These are phyloP conservation scores for Subanguina moxae DNA, from an alignment of 1,140 invertebrate genomes.

Conservation along the genomic window DNA sequence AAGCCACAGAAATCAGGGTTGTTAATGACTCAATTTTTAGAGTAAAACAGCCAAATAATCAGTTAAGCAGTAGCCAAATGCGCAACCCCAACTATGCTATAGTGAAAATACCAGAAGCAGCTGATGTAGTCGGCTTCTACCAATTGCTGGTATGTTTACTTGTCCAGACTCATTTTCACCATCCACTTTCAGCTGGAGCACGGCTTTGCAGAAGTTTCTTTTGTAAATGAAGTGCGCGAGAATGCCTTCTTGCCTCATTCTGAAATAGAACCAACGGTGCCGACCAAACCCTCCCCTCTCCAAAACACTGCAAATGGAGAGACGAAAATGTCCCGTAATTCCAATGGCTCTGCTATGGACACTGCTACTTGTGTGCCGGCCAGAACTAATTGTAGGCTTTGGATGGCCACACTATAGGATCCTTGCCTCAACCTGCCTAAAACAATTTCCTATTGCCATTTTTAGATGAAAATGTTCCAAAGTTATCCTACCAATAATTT, in stretches of 20 bases:
- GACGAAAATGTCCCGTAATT: not conserved
- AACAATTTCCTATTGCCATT: too few relatives aligned
- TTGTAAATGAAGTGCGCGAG: conserved; percentile 42
- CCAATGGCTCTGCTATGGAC: not conserved
- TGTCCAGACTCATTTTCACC: not conserved
- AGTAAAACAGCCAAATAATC: too few relatives aligned
- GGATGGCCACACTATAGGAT: too few relatives aligned
- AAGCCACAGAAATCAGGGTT: too few relatives aligned
- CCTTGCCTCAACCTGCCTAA: too few relatives aligned
- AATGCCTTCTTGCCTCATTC: conserved; percentile 31
- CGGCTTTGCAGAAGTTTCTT: conserved; percentile 35
- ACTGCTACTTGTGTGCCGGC: not conserved
- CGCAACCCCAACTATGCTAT: conserved; percentile 33
- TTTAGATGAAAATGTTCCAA: too few relatives aligned
- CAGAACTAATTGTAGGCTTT: too few relatives aligned
- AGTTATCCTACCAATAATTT: too few relatives aligned
- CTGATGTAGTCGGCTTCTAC: conserved; percentile 33
- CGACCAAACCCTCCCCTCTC: not conserved
- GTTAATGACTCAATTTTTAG: too few relatives aligned
- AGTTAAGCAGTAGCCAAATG: not conserved
- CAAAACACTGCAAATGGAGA: conserved; percentile 1
- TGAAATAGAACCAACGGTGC: not conserved
- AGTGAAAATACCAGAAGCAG: conserved; percentile 30
- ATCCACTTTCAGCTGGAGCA: conserved; percentile 29
- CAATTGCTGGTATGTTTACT: conserved; percentile 32